Conservation (phyloP, 2,888 invertebrate genomes). For the Limnephilus lunatus region DNA sequence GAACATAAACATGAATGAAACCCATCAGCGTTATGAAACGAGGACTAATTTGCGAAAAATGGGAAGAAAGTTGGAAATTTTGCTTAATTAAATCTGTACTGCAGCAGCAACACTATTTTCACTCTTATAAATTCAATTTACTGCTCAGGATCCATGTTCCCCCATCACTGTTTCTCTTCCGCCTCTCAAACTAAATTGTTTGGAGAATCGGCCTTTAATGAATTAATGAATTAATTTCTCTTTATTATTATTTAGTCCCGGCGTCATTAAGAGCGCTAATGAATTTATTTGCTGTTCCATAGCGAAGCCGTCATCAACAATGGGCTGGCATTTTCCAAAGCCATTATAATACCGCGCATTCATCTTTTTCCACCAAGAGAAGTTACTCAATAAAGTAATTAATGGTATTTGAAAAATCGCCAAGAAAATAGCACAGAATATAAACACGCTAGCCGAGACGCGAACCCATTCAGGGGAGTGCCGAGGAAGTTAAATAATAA, state of each 20-base stretch:
- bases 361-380: slow-evolving; percentile 42
- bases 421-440: slow-evolving; percentile 15
- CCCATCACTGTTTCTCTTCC: background rate
- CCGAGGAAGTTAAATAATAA: too few species aligned
- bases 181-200: slow-evolving; percentile 15
- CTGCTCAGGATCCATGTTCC: background rate
- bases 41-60: too few species aligned
- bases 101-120: background rate
- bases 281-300: slow-evolving; percentile 54
- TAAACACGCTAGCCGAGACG: background rate
- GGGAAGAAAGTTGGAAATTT: too few species aligned
- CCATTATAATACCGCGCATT: slow-evolving; percentile 50
- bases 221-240: slow-evolving; percentile 57
- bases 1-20: too few species aligned
- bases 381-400: slow-evolving; percentile 58
- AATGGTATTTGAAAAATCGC: slow-evolving; percentile 42
- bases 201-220: slow-evolving; percentile 41
- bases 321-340: slow-evolving; percentile 42
- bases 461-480: background rate
- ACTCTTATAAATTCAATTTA: background rate
- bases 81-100: background rate
- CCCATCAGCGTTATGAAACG: too few species aligned
- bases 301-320: slow-evolving; percentile 38
- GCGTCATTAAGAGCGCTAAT: slow-evolving; percentile 56
- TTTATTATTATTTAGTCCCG: slow-evolving; percentile 40